Conservation (phyloP, 2,888 invertebrate genomes). For the Drosophila siamana region DNA sequence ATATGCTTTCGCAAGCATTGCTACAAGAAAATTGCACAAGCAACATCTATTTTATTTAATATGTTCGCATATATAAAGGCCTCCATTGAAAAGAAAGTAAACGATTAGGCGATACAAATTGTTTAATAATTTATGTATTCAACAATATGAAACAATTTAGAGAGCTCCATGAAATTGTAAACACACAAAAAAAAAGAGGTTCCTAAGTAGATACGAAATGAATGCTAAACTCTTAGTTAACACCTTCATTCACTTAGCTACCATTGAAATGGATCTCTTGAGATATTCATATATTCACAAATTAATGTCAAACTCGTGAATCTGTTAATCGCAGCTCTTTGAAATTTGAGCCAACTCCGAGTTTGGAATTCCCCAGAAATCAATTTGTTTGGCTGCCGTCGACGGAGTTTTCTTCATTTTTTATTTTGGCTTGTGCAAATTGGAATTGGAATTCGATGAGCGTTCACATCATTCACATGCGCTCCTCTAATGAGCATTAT, state of each 20-base stretch:
- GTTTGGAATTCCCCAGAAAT: constrained; percentile 17
- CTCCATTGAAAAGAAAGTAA: background rate
- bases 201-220: background rate
- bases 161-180: background rate
- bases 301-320: background rate
- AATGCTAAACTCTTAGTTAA: constrained; percentile 21
- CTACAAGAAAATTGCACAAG: too few species aligned
- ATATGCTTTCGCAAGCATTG: too few species aligned
- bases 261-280: background rate
- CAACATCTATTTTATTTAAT: too few species aligned
- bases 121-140: constrained; percentile 1
- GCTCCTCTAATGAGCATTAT: constrained; percentile 3
- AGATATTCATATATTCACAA: constrained; percentile 3
- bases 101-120: background rate
- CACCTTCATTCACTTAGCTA: constrained; percentile 16
- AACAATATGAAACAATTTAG: background rate
- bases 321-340: constrained; percentile 12
- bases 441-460: background rate
- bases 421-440: constrained; percentile 1
- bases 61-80: too few species aligned
- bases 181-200: background rate
- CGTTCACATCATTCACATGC: background rate
- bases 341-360: constrained; percentile 7
- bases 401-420: background rate
- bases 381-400: constrained; percentile 8